Base-by-base conservation (phyloP, 1,140 invertebrate genomes). In the Potamilus streckersoni region DNA sequence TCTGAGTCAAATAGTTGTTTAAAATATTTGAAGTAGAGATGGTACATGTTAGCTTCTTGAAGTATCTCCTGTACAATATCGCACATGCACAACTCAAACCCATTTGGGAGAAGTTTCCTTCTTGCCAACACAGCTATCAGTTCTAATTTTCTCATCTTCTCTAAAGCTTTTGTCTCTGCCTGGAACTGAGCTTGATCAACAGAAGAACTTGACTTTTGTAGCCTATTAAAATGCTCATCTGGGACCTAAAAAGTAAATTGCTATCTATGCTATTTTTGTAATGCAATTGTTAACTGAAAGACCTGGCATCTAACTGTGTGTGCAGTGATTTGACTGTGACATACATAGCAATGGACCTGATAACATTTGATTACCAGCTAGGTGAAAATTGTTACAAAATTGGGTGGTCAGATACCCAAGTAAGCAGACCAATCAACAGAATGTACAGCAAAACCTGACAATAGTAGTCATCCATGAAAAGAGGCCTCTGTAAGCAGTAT, bases 101-200 rank as follows among this genome's bases (percentile, higher is more conserved):
- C 84, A 38, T 80, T 66, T 15, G 85, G 87, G 14, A 85, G 80
- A 61, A 86, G 84, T 78, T 83, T 84, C 23, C 83, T 76, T 55
- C 79, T 79, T 15, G 81, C 71, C 64, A 87, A 68, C 16, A 94
- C 91, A 90, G 98, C 96, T 1, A 95, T 96, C 88, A 98, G 96
- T 88, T 96, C 96, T 64, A 98, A 90, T 89, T 97, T 97, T 83
- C 96, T 95, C 85, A 95, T 95, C 91, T 97, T 97, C 86, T 97
- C 96, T 80, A 95, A 93, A 4, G 97, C 96, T 89, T 95, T 95
- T 95, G 97, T 97, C 90, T 98, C 97, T 68, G 93, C 93, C 88
- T 97, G 96, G 95, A 98, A 97, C 89, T 97, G 97, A 88, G 96
- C 96, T 94, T 77, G 68, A 62, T 86, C 87, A 38, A 79, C 84